These are phyloP conservation scores for Drosophila nikananu DNA, from an alignment of 1,140 invertebrate genomes.

Conservation along the genomic window DNA sequence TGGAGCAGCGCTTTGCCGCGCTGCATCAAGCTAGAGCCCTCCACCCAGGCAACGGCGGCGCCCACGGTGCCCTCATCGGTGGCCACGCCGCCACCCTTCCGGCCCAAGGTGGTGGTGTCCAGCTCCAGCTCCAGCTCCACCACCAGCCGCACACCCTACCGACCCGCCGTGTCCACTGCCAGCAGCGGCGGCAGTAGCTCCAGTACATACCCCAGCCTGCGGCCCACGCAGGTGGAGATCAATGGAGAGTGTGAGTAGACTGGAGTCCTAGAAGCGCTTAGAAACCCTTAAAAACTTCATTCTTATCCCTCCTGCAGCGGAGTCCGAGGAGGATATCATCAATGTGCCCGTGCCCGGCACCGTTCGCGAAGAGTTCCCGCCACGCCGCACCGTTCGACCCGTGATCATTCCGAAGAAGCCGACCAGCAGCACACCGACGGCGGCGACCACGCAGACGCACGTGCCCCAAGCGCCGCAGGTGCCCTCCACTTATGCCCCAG, in stretches of 20 bases:
- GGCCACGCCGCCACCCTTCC: slow-evolving; percentile 53
- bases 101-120: slow-evolving; percentile 52
- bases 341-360: slow-evolving; percentile 81
- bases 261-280: accelerated
- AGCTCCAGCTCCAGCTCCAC: slow-evolving; percentile 48
- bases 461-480: slow-evolving; percentile 35
- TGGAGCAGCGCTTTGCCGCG: slow-evolving; percentile 92
- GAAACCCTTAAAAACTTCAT: too few species aligned
- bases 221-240: slow-evolving; percentile 77
- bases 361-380: slow-evolving; percentile 83
- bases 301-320: slow-evolving; percentile 20
- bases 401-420: slow-evolving; percentile 79
- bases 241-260: slow-evolving; percentile 76
- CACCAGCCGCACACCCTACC: slow-evolving; percentile 63
- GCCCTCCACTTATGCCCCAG: slow-evolving; percentile 60
- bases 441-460: slow-evolving; percentile 49
- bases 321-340: slow-evolving; percentile 79
- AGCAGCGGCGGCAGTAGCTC: slow-evolving; percentile 40
- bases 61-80: slow-evolving; percentile 74
- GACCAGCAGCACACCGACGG: slow-evolving; percentile 62
- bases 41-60: slow-evolving; percentile 69
- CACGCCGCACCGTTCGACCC: slow-evolving; percentile 73
- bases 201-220: slow-evolving; percentile 57
- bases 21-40: slow-evolving; percentile 88
- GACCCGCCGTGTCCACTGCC: slow-evolving; percentile 52